Evolutionary conservation across 2,113 vertebrate species (phyloP).

Genomic region (Vulpes lagopus): DNA sequence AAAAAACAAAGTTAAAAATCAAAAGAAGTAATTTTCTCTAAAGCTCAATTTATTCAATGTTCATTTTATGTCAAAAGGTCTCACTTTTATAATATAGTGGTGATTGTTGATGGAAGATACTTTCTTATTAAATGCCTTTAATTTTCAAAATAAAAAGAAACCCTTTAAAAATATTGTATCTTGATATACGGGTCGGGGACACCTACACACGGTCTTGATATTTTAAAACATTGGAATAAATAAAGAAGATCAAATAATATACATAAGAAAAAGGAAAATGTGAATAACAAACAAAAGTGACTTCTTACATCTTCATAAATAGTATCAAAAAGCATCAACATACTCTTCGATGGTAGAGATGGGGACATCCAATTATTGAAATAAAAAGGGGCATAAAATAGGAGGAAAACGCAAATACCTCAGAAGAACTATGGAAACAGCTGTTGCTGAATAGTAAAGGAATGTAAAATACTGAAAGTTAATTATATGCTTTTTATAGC

Average conservation of each 20-base stretch:
- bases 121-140: not conserved
- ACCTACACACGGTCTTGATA: not conserved
- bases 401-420: conserved; percentile 49
- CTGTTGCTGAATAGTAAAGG: conserved; percentile 75
- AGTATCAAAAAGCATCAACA: not conserved
- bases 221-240: conserved; percentile 55
- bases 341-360: conserved; percentile 1
- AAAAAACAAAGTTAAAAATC: conserved; percentile 16
- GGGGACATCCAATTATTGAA: not conserved
- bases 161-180: not conserved
- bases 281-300: not conserved
- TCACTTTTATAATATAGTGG: not conserved
- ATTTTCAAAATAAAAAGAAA: conserved; percentile 43
- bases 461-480: conserved; percentile 73
- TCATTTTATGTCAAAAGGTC: not conserved
- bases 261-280: not conserved
- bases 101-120: not conserved
- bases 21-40: not conserved
- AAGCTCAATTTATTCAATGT: not conserved
- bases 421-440: conserved; percentile 71
- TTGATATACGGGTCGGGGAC: not conserved
- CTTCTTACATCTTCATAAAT: conserved; percentile 34
- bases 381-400: conserved; percentile 27
- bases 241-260: not conserved
- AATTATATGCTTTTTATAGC: conserved; percentile 81